Evolutionary conservation across 2,797 vertebrate genomes (phyloP).

Genomic region (Manis javanica): DNA sequence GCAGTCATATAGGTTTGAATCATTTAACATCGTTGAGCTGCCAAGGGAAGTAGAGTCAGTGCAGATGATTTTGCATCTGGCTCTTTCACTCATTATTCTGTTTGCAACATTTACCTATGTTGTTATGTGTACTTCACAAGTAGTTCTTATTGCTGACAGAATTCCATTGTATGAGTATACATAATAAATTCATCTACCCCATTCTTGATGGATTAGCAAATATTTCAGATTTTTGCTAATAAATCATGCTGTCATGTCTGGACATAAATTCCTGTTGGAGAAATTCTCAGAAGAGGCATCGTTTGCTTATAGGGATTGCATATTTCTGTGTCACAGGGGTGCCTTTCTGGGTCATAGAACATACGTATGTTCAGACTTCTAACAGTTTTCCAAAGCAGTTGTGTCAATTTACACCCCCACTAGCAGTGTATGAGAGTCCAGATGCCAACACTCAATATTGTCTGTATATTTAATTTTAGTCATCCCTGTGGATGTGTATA

Average conservation of each 20-base stretch:
- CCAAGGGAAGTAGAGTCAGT: not conserved
- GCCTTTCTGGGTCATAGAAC: not conserved
- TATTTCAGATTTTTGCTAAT: not conserved
- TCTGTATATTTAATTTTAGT: not conserved
- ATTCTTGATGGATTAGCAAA: not conserved
- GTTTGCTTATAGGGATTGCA: not conserved
- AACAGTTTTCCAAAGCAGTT: not conserved
- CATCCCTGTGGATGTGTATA: not conserved
- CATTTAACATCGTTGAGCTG: not conserved
- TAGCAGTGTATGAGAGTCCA: too few relatives aligned
- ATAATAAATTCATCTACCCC: not conserved
- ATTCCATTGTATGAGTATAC: not conserved
- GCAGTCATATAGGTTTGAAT: not conserved
- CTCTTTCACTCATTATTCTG: not conserved
- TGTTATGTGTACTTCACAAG: not conserved
- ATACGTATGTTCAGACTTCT: not conserved
- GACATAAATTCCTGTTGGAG: not conserved
- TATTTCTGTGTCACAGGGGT: not conserved
- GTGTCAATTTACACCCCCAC: not conserved
- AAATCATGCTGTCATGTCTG: not conserved
- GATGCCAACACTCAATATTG: not conserved
- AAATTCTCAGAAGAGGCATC: not conserved
- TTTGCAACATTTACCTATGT: not conserved
- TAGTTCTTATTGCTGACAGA: not conserved
- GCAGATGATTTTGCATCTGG: not conserved